These are phyloP conservation scores for Leptobrachium leishanense DNA, from an alignment of 2,113 vertebrate species.

Conservation along the genomic window DNA sequence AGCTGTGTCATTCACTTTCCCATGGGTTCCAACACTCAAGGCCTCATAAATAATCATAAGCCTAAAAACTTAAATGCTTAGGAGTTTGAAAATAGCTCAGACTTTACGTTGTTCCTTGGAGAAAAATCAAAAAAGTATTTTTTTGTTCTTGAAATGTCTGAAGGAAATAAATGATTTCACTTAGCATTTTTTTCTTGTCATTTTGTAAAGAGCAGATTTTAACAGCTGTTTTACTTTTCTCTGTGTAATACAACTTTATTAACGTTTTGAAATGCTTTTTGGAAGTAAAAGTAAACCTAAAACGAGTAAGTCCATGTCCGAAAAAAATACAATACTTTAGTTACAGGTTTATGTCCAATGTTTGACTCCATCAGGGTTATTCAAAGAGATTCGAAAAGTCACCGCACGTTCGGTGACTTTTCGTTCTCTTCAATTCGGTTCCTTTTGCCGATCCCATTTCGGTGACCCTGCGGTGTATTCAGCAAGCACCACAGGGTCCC, in stretches of 20 bases:
- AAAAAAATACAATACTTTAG: not conserved
- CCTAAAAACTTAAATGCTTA: slow-evolving; percentile 19
- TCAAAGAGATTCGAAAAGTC: too few species aligned
- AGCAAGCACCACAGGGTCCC: too few species aligned
- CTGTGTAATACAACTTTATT: not conserved
- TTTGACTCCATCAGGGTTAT: too few species aligned
- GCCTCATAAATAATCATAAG: slow-evolving; percentile 35
- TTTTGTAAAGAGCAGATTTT: slow-evolving; percentile 20
- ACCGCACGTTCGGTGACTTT: too few species aligned
- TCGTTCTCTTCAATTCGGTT: too few species aligned
- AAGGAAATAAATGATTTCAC: not conserved
- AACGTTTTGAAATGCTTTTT: not conserved
- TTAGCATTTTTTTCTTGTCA: too few species aligned
- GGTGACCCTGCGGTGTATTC: too few species aligned
- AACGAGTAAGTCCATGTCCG: not conserved
- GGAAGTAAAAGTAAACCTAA: not conserved
- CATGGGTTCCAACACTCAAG: slow-evolving; percentile 37
- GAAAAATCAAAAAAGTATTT: slow-evolving; percentile 19
- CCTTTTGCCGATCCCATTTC: too few species aligned
- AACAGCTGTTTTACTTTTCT: slow-evolving; percentile 18
- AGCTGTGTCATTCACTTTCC: slow-evolving; percentile 42
- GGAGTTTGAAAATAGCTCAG: slow-evolving; percentile 11
- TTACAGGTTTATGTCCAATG: too few species aligned
- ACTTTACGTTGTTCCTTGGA: slow-evolving; percentile 20
- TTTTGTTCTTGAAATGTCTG: not conserved